Evolutionary conservation across 2,888 invertebrate genomes (phyloP), one percentile per base, ranked within the genome.

Genomic region (Limnephilus marmoratus): DNA sequence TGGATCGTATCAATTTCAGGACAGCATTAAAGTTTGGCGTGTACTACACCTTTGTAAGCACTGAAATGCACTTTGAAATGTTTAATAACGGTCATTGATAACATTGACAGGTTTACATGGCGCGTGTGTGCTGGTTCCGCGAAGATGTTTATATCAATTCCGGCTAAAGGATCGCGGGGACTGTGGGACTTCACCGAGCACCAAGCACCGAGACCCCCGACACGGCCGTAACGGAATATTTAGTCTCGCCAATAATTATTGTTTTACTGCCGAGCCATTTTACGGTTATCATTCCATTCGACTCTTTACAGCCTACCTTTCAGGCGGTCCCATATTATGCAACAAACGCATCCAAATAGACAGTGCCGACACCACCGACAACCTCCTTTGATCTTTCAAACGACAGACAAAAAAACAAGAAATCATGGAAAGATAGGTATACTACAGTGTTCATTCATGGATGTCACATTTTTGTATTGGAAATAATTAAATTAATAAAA

Each of bases 171-270:
- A 53, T 13, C 53, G 53, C 53, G 53, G 31, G 80, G 80, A 34
- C 37, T 88, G 34, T 68, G 68, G 88, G n/a, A 68, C 68, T 37
- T 80, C 34, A 29, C 41, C 41, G 9, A 31, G 31, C 31, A 31
- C 31, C 31, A 31, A 31, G 31, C 31, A 31, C 31, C 41, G 7
- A 41, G 41, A 7, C 15, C 83, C 37, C 86, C 15, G 41, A 29
- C 53, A 53, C 53, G 7, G 18, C 81, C 81, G 41, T 89, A 89
- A 81, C 88, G 88, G 88, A 80, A 24, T 89, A 24, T 89, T 89
- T 89, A n/a, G 80, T 89, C 88, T 89, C 88, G 88, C 88, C 88
- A 80, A 80, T 89, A 89, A 89, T 80, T 80, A 81, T 80, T 80
- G 80, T 89, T 89, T 37, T 89, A 80, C 80, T 24, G 41, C 68